Evolutionary conservation across 2,888 invertebrate genomes (phyloP).

Genomic region (Drosophila nigritarsus): DNA sequence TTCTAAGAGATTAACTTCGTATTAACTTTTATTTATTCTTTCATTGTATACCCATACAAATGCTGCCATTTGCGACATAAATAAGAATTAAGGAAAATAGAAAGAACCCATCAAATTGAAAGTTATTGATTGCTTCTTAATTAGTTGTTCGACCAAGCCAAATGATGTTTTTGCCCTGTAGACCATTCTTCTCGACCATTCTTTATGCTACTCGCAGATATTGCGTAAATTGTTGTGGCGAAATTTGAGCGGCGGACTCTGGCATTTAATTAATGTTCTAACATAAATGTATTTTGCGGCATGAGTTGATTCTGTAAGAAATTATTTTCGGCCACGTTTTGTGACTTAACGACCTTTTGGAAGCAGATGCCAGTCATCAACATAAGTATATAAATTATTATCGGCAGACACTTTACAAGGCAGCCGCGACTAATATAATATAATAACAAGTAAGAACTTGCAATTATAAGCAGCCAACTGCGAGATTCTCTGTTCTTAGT

Average conservation of each 20-base stretch:
- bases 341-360: constrained; percentile 73
- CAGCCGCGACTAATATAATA: constrained; percentile 28
- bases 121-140: constrained; percentile 45
- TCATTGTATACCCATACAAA: constrained; percentile 48
- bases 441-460: constrained; percentile 15
- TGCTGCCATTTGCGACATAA: constrained; percentile 63
- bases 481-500: constrained; percentile 6
- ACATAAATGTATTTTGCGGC: constrained; percentile 61
- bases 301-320: constrained; percentile 41
- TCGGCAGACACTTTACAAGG: constrained; percentile 66
- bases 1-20: constrained; percentile 42
- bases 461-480: background rate
- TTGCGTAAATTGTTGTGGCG: constrained; percentile 44
- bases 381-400: constrained; percentile 70
- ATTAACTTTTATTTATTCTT: constrained; percentile 21
- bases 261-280: constrained; percentile 69
- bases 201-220: constrained; percentile 25
- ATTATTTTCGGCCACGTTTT: constrained; percentile 41
- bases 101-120: constrained; percentile 49
- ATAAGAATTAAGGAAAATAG: constrained; percentile 62
- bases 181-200: constrained; percentile 39
- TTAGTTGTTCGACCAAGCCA: constrained; percentile 37
- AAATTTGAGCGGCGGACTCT: constrained; percentile 41
- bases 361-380: constrained; percentile 41
- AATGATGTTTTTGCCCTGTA: constrained; percentile 61